Evolutionary conservation across 2,888 invertebrate genomes (phyloP).

Genomic region (Mactromeris polynyma): DNA sequence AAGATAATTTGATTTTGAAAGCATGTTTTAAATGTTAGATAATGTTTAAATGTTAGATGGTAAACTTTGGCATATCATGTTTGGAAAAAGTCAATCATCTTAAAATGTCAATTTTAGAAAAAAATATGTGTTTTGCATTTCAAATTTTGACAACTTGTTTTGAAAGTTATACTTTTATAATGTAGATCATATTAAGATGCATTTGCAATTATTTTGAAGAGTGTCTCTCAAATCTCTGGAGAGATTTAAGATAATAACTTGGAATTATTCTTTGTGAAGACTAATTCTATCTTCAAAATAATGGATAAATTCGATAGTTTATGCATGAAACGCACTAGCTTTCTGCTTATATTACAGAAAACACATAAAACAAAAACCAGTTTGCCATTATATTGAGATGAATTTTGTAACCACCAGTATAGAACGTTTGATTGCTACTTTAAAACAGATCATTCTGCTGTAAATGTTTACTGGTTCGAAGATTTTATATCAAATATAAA

Average conservation of each 20-base stretch:
- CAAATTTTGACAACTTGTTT: background rate
- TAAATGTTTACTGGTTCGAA: too few relatives aligned
- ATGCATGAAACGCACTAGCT: too few relatives aligned
- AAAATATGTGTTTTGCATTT: background rate
- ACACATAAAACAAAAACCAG: too few relatives aligned
- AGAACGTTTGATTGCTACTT: too few relatives aligned
- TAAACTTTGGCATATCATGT: background rate
- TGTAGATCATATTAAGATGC: background rate
- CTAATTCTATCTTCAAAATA: background rate
- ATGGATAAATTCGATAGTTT: too few relatives aligned
- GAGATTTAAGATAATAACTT: too few relatives aligned
- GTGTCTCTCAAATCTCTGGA: background rate
- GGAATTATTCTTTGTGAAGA: background rate
- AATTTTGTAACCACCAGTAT: too few relatives aligned
- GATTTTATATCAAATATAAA: too few relatives aligned
- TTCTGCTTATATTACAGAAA: too few relatives aligned
- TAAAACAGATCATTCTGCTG: too few relatives aligned
- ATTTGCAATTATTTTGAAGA: background rate
- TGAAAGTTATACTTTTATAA: background rate
- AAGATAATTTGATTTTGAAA: background rate
- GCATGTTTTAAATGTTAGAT: background rate
- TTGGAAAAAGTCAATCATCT: background rate
- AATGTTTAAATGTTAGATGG: background rate
- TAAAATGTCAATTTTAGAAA: conserved; percentile 7
- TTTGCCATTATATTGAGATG: too few relatives aligned